Evolutionary conservation across 2,113 vertebrate species (phyloP), one percentile per base, ranked within the genome.

Genomic region (Globicephala melas): DNA sequence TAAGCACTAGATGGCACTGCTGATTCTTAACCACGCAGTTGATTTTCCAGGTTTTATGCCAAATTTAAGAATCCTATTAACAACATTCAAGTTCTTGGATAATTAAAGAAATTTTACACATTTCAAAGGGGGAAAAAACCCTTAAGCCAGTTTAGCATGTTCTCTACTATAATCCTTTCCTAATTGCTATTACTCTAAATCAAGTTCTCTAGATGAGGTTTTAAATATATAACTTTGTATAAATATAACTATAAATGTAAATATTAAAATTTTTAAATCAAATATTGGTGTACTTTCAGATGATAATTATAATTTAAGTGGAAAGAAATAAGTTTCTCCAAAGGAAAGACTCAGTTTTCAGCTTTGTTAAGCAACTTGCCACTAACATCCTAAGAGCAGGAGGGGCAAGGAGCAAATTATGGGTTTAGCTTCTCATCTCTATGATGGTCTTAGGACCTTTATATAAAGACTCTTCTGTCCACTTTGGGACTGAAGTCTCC

Each of bases 191-290:
- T 92, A 58, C 73, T 92, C 67, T 70, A 86, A 93, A 81, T 55
- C 31, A 68, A 94, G 63, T 53, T 89, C 53, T 76, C 21, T 26
- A 79, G 31, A 44, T 80, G 44, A 94, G 33, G 26, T 81, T 87
- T 96, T 94, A 95, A 95, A 91, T 71, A 95, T 36, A 58, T 33
- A 93, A 63, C 44, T 68, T 93, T 3, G 20, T 67, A 76, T 53
- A 92, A 89, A 90, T 50, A 41, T 63, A 87, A 83, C 44, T 68
- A 81, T 38, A 95, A 74, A 63, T n/a, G 6, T 58, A 87, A 85
- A 85, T 65, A 68, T n/a, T 77, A 82, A 81, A 73, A 85, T 63
- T 63, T 53, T 86, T 88, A 89, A 85, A 87, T 85, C 21, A 95
- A 73, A 90, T 53, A 82, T 12, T 53, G 31, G 60, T 70, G 44